A percentile compares a stretch with the other conserved stretches of the same genome.
Conservation (phyloP, 2,888 invertebrate species). For the Himalopsyche kuldschensis region DNA sequence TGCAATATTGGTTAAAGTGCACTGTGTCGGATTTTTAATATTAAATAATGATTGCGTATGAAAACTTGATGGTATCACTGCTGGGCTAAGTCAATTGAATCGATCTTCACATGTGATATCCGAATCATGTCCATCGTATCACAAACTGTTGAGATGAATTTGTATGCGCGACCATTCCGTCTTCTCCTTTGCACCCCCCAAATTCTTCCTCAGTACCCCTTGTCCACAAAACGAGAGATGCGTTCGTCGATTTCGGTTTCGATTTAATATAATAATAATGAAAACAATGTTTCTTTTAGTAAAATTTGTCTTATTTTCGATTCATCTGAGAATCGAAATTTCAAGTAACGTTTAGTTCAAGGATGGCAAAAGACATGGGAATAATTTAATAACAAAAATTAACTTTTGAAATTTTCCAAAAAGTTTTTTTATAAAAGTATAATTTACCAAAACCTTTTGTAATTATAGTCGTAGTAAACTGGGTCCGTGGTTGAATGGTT, state of each 20-base stretch:
- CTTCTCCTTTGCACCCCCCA: not conserved
- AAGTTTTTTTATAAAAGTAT: too few relatives aligned
- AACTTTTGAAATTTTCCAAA: too few relatives aligned
- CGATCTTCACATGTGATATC: not conserved
- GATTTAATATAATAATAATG: conserved; percentile 39
- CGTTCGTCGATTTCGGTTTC: conserved; percentile 34
- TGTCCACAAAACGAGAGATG: conserved; percentile 17
- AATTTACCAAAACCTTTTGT: too few relatives aligned
- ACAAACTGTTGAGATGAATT: conserved; percentile 34
- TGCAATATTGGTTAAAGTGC: too few relatives aligned
- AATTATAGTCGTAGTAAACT: too few relatives aligned
- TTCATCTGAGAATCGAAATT: conserved; percentile 16
- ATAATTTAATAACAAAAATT: not conserved
- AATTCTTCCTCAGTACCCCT: not conserved
- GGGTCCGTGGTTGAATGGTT: too few relatives aligned
- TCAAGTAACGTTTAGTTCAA: conserved; percentile 10
- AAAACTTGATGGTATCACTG: too few relatives aligned
- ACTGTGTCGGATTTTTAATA: too few relatives aligned
- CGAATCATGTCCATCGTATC: conserved; percentile 23
- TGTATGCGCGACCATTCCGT: conserved; percentile 37
- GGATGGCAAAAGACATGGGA: not conserved
- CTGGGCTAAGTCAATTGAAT: too few relatives aligned
- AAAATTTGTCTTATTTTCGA: conserved; percentile 35
- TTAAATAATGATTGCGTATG: too few relatives aligned
- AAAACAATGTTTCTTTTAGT: conserved; percentile 35